Evolutionary conservation across 2,797 vertebrate species (phyloP).

Genomic region (Momotus momota): DNA sequence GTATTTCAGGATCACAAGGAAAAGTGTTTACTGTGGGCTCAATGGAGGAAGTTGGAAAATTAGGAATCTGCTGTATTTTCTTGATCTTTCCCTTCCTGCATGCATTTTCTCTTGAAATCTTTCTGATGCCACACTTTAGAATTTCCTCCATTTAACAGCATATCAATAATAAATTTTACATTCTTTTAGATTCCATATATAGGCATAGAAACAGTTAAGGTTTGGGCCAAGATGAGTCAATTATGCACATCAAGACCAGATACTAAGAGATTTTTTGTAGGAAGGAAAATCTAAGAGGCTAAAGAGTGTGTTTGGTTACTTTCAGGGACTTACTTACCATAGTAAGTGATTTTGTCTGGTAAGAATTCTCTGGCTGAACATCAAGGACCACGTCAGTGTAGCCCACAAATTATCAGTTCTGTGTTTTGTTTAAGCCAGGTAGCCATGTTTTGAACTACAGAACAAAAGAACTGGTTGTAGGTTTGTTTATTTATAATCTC

Average conservation of each 20-base stretch:
- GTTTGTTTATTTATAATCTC: not conserved
- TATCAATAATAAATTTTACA: not conserved
- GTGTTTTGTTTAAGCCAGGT: not conserved
- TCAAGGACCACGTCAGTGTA: not conserved
- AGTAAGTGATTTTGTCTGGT: not conserved
- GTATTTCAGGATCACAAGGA: not conserved
- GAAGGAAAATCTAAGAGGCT: not conserved
- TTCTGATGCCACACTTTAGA: not conserved
- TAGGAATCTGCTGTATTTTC: not conserved
- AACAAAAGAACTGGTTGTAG: not conserved
- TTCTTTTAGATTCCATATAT: not conserved
- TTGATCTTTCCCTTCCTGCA: not conserved
- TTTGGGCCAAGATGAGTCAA: not conserved
- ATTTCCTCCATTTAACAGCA: not conserved
- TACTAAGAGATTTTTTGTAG: not conserved
- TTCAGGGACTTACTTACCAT: not conserved
- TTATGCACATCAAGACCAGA: not conserved
- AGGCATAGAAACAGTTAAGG: not conserved
- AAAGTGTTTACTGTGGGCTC: not conserved
- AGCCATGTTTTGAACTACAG: not conserved
- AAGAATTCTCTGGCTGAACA: not conserved
- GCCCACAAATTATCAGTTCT: not conserved
- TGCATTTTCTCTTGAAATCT: not conserved
- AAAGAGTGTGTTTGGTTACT: not conserved
- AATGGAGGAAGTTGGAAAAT: not conserved